phyloP scores from a whole-genome alignment of 2,113 vertebrate genomes.

The Gobius niger region DNA sequence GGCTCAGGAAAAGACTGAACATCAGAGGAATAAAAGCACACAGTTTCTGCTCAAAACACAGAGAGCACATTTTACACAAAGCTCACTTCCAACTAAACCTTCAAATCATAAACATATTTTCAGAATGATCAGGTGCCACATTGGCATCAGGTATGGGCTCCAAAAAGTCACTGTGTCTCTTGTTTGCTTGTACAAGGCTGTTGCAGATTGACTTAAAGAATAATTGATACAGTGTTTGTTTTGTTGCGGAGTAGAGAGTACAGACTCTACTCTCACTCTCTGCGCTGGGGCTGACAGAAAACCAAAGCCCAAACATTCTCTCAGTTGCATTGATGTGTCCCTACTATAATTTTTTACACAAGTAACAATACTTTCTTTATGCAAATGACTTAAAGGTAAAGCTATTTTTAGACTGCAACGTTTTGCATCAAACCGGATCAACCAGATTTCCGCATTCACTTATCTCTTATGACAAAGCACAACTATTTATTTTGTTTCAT shows the following conservation, averaged over 20 bases:
- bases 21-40: background rate
- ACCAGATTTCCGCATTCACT: background rate
- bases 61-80: background rate
- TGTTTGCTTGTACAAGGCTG: no score
- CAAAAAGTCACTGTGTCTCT: no score
- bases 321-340: background rate
- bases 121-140: no score
- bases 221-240: no score
- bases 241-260: no score
- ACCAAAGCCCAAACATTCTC: background rate
- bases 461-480: background rate
- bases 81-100: background rate
- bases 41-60: background rate
- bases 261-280: no score
- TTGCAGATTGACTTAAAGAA: no score
- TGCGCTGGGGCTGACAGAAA: no score
- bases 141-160: no score
- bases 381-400: background rate
- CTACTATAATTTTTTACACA: background rate
- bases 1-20: background rate
- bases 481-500: background rate
- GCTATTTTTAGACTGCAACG: background rate
- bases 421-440: background rate
- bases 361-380: background rate
- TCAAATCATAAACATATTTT: no score